Evolutionary conservation across 2,888 invertebrate species (phyloP).

Genomic region (Napeogenes inachia): DNA sequence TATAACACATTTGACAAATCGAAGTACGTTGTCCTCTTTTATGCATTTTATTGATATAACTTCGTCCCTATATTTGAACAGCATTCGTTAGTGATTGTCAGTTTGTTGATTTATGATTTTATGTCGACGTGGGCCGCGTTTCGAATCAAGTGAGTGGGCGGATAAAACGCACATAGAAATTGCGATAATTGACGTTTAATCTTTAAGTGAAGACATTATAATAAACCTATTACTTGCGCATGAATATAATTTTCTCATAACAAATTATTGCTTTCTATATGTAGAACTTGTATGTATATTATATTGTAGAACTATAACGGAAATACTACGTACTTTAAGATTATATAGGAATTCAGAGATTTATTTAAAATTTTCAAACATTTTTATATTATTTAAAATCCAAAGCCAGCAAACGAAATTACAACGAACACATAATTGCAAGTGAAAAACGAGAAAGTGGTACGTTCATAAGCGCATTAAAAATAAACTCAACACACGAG

Average conservation of each 20-base stretch:
- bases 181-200: constrained; percentile 37
- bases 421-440: constrained; percentile 24
- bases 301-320: not conserved
- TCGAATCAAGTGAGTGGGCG: constrained; percentile 54
- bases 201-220: constrained; percentile 30
- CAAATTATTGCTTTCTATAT: no score
- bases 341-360: no score
- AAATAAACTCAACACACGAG: constrained; percentile 35
- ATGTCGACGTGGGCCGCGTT: constrained; percentile 47
- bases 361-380: no score
- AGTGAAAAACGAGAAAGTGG: constrained; percentile 38
- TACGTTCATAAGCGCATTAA: constrained; percentile 42
- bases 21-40: constrained; percentile 35
- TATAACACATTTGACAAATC: constrained; percentile 9
- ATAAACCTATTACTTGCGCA: constrained; percentile 9
- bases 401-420: constrained; percentile 16
- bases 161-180: constrained; percentile 34
- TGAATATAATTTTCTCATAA: not conserved
- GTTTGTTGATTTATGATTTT: constrained; percentile 56
- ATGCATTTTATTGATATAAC: constrained; percentile 58
- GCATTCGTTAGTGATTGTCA: constrained; percentile 69
- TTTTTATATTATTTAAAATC: constrained; percentile 1
- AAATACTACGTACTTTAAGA: constrained; percentile 1
- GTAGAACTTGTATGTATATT: no score
- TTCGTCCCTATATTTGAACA: constrained; percentile 61